Evolutionary conservation across 2,797 vertebrate species (phyloP).

Genomic region (Enteromius treurensis): DNA sequence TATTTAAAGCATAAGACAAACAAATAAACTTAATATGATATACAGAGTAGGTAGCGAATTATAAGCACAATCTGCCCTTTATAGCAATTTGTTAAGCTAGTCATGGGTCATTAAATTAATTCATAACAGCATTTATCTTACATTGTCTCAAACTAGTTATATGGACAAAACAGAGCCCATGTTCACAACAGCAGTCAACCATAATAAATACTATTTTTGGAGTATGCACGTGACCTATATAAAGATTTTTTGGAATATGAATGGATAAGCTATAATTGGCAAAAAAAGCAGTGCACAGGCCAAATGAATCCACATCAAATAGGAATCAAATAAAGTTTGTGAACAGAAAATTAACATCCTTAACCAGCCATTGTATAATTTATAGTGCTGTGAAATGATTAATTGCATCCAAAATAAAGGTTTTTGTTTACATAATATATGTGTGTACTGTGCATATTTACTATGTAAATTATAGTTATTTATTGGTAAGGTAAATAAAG

Average conservation of each 20-base stretch:
- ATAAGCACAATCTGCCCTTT: background rate
- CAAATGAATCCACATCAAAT: background rate
- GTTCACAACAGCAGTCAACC: background rate
- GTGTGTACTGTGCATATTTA: too few relatives aligned
- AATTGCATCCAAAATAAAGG: too few relatives aligned
- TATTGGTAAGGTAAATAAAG: background rate
- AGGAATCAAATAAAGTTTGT: background rate
- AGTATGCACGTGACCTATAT: background rate
- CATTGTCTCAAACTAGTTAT: background rate
- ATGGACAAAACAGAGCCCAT: background rate
- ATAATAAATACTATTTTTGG: background rate
- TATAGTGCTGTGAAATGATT: background rate
- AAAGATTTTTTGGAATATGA: background rate
- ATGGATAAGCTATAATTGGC: background rate
- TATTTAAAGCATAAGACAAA: background rate
- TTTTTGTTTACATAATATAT: too few relatives aligned
- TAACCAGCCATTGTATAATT: background rate
- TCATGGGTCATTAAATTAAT: background rate
- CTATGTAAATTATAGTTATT: background rate
- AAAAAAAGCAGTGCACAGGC: background rate
- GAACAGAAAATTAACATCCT: background rate
- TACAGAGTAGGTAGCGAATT: background rate
- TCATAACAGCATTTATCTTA: background rate
- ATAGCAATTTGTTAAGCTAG: background rate
- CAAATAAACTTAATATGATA: background rate